Evolutionary conservation across 1,140 invertebrate genomes (phyloP).

Genomic region (Drosophila lini): DNA sequence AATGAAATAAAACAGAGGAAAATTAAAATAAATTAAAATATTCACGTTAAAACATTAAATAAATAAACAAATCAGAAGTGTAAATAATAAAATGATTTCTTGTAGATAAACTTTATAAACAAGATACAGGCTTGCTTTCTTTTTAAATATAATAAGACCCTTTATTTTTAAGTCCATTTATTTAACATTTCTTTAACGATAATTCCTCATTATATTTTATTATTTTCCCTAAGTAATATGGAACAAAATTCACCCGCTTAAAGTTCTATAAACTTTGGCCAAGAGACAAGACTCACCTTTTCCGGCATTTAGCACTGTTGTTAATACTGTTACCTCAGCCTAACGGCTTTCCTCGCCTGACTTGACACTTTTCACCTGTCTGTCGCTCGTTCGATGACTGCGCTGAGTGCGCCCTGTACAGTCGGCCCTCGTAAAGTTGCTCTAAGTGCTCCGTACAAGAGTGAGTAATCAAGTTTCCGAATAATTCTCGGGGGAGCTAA

Average conservation of each 20-base stretch:
- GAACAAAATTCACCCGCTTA: slow-evolving; percentile 13
- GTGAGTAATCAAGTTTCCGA: slow-evolving; percentile 51
- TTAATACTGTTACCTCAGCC: slow-evolving; percentile 64
- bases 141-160: not conserved
- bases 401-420: slow-evolving; percentile 15
- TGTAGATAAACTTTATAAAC: not conserved
- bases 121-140: not conserved
- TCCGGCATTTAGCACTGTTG: slow-evolving; percentile 56
- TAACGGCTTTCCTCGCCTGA: slow-evolving; percentile 60
- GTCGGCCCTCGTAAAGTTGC: slow-evolving; percentile 14
- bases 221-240: not conserved
- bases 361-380: slow-evolving; percentile 56
- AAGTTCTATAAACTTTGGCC: slow-evolving; percentile 1
- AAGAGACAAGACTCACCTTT: slow-evolving; percentile 12
- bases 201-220: not conserved
- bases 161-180: not conserved
- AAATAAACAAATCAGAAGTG: too few relatives aligned
- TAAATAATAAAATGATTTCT: too few relatives aligned
- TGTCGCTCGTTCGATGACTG: slow-evolving; percentile 29
- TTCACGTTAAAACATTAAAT: too few relatives aligned
- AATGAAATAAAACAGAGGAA: not conserved
- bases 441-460: slow-evolving; percentile 14
- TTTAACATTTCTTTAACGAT: not conserved
- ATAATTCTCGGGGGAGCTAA: slow-evolving; percentile 36
- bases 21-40: too few relatives aligned